A percentile compares a stretch with the other conserved stretches of the same genome.
Conservation (phyloP, 2,888 invertebrate genomes). For the Hydraecia micacea region DNA sequence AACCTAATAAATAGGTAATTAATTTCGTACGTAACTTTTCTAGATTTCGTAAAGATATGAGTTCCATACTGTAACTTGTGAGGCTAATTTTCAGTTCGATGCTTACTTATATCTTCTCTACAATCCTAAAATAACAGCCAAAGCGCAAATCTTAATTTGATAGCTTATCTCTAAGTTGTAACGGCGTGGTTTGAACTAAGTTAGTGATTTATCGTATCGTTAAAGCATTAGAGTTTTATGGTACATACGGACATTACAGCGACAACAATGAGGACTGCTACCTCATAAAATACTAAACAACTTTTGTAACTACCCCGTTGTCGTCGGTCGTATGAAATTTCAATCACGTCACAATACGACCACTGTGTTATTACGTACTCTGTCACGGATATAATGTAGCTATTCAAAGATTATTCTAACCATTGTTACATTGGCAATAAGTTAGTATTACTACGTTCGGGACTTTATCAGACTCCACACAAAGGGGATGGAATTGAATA, state of each 20-base stretch:
- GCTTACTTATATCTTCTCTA: constrained; percentile 12
- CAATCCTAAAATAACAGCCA: constrained; percentile 37
- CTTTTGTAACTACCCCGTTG: constrained; percentile 75
- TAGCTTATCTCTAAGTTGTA: constrained; percentile 58
- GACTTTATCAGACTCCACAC: constrained; percentile 57
- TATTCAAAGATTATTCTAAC: constrained; percentile 63
- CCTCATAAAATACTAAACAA: constrained; percentile 80
- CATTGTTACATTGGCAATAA: constrained; percentile 65
- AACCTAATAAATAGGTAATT: constrained; percentile 35
- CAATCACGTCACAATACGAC: constrained; percentile 73
- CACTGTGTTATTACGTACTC: constrained; percentile 67
- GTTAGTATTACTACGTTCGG: constrained; percentile 58
- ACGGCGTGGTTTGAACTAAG: constrained; percentile 61
- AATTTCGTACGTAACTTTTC: neutral
- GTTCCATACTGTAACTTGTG: neutral
- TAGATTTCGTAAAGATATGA: constrained; percentile 7
- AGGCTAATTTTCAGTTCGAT: constrained; percentile 15
- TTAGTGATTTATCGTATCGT: constrained; percentile 73
- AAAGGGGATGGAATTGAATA: constrained; percentile 64
- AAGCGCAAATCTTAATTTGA: constrained; percentile 60
- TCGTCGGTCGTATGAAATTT: constrained; percentile 75
- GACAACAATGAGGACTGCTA: constrained; percentile 75
- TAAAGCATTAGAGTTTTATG: constrained; percentile 76
- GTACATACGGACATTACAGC: constrained; percentile 74
- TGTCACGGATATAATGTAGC: constrained; percentile 59